Evolutionary conservation across 2,797 vertebrate genomes (phyloP).

Genomic region (Podarcis lilfordi): DNA sequence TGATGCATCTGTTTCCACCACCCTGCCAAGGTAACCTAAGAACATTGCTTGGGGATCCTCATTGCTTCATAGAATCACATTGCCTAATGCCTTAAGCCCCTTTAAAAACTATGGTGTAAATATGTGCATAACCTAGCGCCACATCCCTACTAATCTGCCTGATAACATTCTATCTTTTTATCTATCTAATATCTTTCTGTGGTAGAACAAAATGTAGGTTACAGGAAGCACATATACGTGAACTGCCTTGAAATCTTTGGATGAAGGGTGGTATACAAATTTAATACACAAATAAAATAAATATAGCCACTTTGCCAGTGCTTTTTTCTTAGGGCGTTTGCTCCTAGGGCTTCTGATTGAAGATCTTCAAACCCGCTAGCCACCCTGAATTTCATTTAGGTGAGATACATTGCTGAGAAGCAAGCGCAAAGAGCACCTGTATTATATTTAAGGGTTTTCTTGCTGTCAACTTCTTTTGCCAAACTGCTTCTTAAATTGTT

Average conservation of each 20-base stretch:
- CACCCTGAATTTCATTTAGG: background rate
- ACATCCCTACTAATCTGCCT: background rate
- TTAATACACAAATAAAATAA: too few relatives aligned
- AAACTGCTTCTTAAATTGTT: background rate
- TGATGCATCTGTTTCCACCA: background rate
- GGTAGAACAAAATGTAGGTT: background rate
- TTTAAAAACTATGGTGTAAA: background rate
- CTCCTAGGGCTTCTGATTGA: too few relatives aligned
- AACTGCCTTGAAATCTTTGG: too few relatives aligned
- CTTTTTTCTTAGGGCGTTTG: background rate
- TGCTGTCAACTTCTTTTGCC: background rate
- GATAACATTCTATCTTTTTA: background rate
- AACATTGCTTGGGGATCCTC: background rate
- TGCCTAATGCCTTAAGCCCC: background rate
- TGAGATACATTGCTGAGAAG: background rate
- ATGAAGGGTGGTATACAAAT: too few relatives aligned
- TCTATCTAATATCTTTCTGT: too few relatives aligned
- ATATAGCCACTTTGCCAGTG: background rate
- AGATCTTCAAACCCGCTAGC: background rate
- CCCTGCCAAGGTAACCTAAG: background rate
- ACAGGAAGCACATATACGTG: too few relatives aligned
- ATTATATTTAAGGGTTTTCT: background rate
- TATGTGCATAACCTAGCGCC: background rate
- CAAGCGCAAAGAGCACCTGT: background rate
- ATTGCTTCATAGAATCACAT: background rate